Evolutionary conservation across 2,797 vertebrate genomes (phyloP).

Genomic region (Mus spretus): DNA sequence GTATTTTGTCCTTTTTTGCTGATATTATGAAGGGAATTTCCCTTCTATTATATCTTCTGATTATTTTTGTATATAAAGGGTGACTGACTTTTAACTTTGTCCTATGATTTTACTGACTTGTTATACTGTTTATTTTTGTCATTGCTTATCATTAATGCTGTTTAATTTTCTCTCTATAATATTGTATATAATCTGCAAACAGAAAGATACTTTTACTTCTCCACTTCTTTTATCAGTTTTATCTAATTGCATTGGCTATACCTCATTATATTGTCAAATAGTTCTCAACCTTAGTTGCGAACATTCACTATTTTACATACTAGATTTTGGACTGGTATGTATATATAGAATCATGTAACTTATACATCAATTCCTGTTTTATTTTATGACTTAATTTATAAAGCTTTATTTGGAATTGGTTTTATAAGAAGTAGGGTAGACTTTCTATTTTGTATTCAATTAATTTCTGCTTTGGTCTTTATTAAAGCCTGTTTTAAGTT

Average conservation of each 20-base stretch:
- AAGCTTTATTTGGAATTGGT: constrained; percentile 45
- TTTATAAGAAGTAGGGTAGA: constrained; percentile 7
- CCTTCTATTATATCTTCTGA: constrained; percentile 9
- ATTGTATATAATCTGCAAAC: constrained; percentile 34
- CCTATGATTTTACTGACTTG: constrained; percentile 16
- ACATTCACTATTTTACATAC: constrained; percentile 31
- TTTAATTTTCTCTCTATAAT: constrained; percentile 50
- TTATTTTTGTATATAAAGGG: constrained; percentile 31
- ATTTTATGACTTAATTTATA: constrained; percentile 38
- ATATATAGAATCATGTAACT: constrained; percentile 29
- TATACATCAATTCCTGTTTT: constrained; percentile 43
- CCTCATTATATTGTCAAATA: constrained; percentile 5
- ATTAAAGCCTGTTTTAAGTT: neutral
- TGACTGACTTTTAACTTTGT: constrained; percentile 64
- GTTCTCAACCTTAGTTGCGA: constrained; percentile 31
- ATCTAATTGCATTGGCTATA: constrained; percentile 18
- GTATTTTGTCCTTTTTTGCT: constrained; percentile 49
- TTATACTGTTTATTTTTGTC: constrained; percentile 54
- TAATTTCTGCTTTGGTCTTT: neutral
- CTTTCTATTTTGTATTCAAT: constrained; percentile 51
- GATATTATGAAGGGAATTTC: constrained; percentile 4
- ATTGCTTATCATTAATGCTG: constrained; percentile 10
- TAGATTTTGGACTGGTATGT: neutral
- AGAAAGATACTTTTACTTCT: constrained; percentile 28
- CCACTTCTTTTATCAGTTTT: constrained; percentile 33